Evolutionary conservation across 2,888 invertebrate species (phyloP).

Genomic region (Lapara coniferarum): DNA sequence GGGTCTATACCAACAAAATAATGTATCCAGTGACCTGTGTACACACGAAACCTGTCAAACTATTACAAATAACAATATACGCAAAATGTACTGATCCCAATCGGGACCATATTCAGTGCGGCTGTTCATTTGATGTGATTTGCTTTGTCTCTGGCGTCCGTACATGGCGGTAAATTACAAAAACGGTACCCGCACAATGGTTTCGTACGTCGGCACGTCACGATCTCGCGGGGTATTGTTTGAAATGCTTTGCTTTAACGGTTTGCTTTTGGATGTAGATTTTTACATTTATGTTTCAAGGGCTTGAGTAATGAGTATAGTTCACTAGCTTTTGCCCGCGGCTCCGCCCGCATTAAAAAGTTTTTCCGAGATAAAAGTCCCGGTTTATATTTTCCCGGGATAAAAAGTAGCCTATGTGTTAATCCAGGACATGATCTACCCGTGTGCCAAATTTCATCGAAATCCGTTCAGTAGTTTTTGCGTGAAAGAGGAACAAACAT

Average conservation of each 20-base stretch:
- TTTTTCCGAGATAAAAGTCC: no score
- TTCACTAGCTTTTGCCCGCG: no score
- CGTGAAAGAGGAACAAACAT: no score
- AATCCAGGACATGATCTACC: no score
- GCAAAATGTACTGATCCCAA: conserved; percentile 2
- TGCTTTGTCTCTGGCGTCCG: conserved; percentile 14
- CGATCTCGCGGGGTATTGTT: conserved; percentile 31
- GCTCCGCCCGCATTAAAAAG: no score
- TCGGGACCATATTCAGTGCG: conserved; percentile 19
- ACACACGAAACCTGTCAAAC: no score
- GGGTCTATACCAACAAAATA: no score
- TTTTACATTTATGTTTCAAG: background rate
- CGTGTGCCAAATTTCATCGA: no score
- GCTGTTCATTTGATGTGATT: conserved; percentile 37
- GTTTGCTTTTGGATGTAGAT: background rate
- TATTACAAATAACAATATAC: background rate
- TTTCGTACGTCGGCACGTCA: conserved; percentile 30
- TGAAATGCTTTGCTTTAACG: conserved; percentile 2
- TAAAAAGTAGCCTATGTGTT: no score
- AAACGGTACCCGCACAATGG: conserved; percentile 27
- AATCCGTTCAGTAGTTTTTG: no score
- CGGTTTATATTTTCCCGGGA: no score
- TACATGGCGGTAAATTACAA: conserved; percentile 27
- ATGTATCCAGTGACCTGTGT: no score
- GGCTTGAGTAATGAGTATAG: background rate